These are phyloP conservation scores for Rutilus rutilus DNA, from an alignment of 2,113 vertebrate genomes.

Conservation along the genomic window DNA sequence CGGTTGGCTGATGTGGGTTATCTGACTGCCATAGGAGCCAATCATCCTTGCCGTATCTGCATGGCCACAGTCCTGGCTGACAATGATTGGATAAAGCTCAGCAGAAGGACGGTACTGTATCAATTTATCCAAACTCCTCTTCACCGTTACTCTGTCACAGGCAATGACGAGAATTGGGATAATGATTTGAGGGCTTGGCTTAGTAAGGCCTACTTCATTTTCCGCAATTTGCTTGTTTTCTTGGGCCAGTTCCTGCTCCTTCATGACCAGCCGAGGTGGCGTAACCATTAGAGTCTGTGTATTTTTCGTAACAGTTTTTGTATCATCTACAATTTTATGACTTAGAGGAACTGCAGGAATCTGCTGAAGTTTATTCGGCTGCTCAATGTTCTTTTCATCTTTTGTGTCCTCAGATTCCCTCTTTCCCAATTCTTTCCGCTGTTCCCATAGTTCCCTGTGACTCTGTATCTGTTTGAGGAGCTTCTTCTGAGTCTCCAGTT, in stretches of 20 bases:
- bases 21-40: conserved; percentile 81
- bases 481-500: conserved; percentile 85
- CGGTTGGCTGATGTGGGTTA: conserved; percentile 85
- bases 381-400: conserved; percentile 37
- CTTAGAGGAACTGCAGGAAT: conserved; percentile 44
- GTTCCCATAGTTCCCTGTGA: conserved; percentile 76
- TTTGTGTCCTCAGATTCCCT: conserved; percentile 56
- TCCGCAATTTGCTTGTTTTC: conserved; percentile 26
- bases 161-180: conserved; percentile 91
- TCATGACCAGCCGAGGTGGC: background rate
- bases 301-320: conserved; percentile 27
- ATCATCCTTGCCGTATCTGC: conserved; percentile 86
- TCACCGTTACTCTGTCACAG: conserved; percentile 90
- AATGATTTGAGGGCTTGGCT: conserved; percentile 57
- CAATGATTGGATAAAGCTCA: conserved; percentile 84
- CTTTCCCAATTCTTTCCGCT: conserved; percentile 67
- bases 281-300: conserved; percentile 48
- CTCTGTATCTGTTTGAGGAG: conserved; percentile 85
- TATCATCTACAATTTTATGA: conserved; percentile 35
- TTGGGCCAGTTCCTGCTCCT: background rate
- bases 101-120: conserved; percentile 85
- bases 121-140: conserved; percentile 87
- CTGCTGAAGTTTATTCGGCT: conserved; percentile 35
- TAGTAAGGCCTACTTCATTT: conserved; percentile 2
- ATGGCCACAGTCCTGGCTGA: conserved; percentile 95